Base-by-base conservation (phyloP, 2,888 invertebrate species). In the Standfussiana lucernea region DNA sequence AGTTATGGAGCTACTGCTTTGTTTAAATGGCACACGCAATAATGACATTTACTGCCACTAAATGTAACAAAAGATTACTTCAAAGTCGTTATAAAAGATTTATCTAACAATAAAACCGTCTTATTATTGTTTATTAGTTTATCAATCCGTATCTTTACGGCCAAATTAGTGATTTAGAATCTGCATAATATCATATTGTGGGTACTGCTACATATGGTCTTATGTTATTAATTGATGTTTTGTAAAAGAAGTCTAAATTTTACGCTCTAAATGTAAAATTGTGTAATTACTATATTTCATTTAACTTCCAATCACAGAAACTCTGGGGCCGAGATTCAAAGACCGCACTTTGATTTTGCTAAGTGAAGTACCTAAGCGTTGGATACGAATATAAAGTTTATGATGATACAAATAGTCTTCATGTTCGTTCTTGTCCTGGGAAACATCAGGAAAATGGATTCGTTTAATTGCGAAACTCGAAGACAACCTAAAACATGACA, bases 81-180 rank as follows among this genome's bases (percentile, higher is more conserved):
- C 15, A n/a, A 18, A 56, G 13, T 61, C 28, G 21, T 74, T 66
- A 42, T 24, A 59, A 42, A 45, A 37, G 40, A 66, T 65, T 45
- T 37, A 64, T 28, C 15, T 70, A n/a, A 64, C 18, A 69, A 72
- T 81, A 75, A 78, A 72, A 64, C 35, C 35, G 42, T 66, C 37
- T 37, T 77, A 40, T 15, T 71, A n/a, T 68, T 75, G 21, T 85
- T 82, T 80, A 77, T 64, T 80, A 35, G 50, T 53, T 35, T 67
- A 75, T 85, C 53, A 65, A 65, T 62, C 32, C 40, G 21, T 79
- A 70, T 83, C 75, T 83, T 75, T 70, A 80, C 59, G 35, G 47
- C 59, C 15, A 59, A 40, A 50, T 18, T 18, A 40, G 65, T 65
- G 24, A 64, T 59, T 74, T 45, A 42, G 7, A 70, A 53, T 71